Conservation (phyloP, 2,113 vertebrate species). For the Salvelinus namaycush region DNA sequence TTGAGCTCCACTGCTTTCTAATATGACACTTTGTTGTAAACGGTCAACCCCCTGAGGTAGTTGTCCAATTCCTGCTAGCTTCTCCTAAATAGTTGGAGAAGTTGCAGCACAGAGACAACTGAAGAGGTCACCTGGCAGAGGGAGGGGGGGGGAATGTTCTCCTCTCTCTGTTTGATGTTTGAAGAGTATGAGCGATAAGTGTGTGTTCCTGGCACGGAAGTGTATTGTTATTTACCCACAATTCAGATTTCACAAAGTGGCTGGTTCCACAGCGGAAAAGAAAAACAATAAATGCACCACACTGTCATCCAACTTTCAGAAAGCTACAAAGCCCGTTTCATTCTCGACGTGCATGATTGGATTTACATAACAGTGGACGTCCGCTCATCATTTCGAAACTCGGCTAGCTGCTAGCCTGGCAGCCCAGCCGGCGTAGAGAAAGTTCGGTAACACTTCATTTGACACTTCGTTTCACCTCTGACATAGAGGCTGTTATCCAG, state of each 20-base stretch:
- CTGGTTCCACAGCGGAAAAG: neutral
- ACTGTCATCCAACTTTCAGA: neutral
- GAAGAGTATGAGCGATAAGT: neutral
- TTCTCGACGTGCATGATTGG: neutral
- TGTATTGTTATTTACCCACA: neutral
- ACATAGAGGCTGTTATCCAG: too few species aligned
- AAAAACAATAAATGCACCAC: neutral
- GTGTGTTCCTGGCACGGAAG: neutral
- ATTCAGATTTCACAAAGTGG: neutral
- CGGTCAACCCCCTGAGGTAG: too few species aligned
- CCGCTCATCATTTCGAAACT: neutral
- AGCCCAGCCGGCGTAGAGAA: too few species aligned
- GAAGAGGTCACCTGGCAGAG: too few species aligned
- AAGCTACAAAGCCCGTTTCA: neutral
- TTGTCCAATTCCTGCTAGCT: too few species aligned
- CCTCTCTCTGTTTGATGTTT: slow-evolving; percentile 19
- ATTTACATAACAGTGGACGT: neutral
- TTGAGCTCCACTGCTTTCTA: too few species aligned
- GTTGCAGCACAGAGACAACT: too few species aligned
- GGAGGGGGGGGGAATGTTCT: neutral
- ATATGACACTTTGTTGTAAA: too few species aligned
- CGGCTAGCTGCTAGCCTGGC: too few species aligned
- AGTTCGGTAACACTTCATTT: too few species aligned
- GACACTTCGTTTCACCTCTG: too few species aligned
- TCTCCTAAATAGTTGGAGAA: too few species aligned